A percentile compares a stretch with the other conserved stretches of the same genome.
Evolutionary conservation across 2,797 vertebrate species (phyloP).

Genomic region (Lagorchestes hirsutus): DNA sequence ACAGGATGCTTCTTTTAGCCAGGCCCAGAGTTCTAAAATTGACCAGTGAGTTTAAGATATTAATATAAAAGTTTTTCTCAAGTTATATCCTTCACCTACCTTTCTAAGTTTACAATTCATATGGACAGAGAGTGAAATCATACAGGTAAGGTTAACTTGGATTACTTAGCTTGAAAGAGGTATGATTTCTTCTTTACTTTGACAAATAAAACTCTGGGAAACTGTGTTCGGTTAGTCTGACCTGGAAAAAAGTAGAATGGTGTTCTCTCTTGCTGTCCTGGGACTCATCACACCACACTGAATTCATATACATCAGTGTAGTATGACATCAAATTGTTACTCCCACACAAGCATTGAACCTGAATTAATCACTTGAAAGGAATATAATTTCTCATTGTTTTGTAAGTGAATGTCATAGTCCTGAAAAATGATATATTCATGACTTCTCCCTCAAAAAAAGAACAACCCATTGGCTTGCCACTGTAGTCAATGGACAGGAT

Average conservation of each 20-base stretch:
- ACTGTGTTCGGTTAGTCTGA: background rate
- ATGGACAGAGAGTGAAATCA: background rate
- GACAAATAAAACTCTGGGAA: slow-evolving; percentile 36
- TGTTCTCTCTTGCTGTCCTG: background rate
- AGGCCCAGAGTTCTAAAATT: background rate
- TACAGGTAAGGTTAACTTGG: background rate
- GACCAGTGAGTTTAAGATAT: background rate
- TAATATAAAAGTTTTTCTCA: background rate
- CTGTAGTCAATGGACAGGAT: background rate
- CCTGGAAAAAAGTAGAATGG: slow-evolving; percentile 22
- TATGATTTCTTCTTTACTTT: slow-evolving; percentile 41
- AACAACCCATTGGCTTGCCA: background rate
- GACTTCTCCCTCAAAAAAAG: fast-evolving
- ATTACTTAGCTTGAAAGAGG: background rate
- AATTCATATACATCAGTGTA: slow-evolving; percentile 25
- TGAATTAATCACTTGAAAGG: background rate
- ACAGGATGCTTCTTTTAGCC: background rate
- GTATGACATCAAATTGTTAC: background rate
- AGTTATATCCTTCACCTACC: background rate
- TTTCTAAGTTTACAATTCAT: background rate
- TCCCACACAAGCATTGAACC: background rate
- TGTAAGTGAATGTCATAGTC: background rate
- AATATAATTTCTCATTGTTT: background rate
- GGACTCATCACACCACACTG: background rate
- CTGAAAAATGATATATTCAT: background rate